These are phyloP conservation scores for Phyllotreta cruciferae DNA, from an alignment of 2,888 invertebrate species.

Conservation along the genomic window DNA sequence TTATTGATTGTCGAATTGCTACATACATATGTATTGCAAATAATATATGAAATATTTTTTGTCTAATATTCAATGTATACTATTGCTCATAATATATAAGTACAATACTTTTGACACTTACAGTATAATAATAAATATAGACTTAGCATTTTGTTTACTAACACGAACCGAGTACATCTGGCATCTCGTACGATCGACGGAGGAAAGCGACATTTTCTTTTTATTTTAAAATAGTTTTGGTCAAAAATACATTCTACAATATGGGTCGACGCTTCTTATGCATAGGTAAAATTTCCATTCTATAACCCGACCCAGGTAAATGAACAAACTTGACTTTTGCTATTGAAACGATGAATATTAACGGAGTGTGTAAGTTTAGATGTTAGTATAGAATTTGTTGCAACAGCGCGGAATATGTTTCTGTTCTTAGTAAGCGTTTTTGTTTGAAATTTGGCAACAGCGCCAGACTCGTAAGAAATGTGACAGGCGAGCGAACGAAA, in stretches of 20 bases:
- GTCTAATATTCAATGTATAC: too few relatives aligned
- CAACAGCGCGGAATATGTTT: too few relatives aligned
- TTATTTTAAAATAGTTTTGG: conserved; percentile 28
- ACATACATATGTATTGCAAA: too few relatives aligned
- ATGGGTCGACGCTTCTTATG: conserved; percentile 24
- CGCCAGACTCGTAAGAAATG: too few relatives aligned
- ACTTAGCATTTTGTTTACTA: conserved; percentile 12
- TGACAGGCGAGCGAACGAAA: too few relatives aligned
- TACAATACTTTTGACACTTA: too few relatives aligned
- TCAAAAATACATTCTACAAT: conserved; percentile 25
- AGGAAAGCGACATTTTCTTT: conserved; percentile 21
- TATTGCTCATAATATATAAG: too few relatives aligned
- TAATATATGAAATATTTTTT: too few relatives aligned
- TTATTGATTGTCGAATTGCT: too few relatives aligned
- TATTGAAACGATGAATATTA: background rate
- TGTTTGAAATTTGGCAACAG: too few relatives aligned
- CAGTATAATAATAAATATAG: background rate
- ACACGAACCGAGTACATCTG: conserved; percentile 11
- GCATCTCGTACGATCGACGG: background rate
- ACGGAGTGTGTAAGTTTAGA: background rate
- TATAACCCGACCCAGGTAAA: background rate
- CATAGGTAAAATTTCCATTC: conserved; percentile 12
- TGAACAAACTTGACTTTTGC: conserved; percentile 7
- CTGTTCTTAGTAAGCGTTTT: too few relatives aligned
- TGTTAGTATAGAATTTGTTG: too few relatives aligned